Evolutionary conservation across 92 coral and sea anemone species (phyloP).

Genomic region (Porites lobata): DNA sequence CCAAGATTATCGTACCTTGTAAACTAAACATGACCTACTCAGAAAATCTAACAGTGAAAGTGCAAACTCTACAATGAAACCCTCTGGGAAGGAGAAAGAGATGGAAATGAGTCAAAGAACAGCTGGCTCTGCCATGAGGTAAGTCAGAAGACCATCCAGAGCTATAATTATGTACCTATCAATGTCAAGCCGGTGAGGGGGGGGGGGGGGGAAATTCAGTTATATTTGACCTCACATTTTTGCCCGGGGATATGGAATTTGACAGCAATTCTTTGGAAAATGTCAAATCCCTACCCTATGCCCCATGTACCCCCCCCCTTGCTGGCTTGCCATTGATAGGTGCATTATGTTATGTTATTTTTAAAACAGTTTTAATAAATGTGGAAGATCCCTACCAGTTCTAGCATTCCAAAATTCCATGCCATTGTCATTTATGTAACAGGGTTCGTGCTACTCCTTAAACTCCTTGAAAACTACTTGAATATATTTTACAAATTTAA

Average conservation of each 20-base stretch:
- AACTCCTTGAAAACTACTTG: too few species aligned
- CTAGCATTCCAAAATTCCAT: neutral
- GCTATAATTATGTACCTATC: neutral
- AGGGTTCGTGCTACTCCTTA: too few species aligned
- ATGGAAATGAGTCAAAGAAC: conserved; percentile 3
- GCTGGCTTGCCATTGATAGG: neutral
- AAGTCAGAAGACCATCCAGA: conserved; percentile 2
- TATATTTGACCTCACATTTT: neutral
- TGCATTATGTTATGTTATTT: too few species aligned
- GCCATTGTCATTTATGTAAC: neutral
- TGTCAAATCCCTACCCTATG: too few species aligned
- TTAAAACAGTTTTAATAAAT: too few species aligned
- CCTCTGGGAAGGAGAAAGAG: neutral
- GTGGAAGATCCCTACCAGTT: neutral
- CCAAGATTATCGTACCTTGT: neutral
- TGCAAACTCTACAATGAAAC: neutral
- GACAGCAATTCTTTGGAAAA: too few species aligned
- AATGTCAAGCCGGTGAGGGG: neutral
- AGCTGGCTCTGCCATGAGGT: conserved; percentile 17
- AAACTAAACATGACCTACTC: conserved; percentile 5
- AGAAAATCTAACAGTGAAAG: neutral
- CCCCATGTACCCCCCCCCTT: neutral
- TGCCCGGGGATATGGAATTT: neutral
- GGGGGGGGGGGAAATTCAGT: neutral
- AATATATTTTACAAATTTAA: too few species aligned